Base-by-base conservation (phyloP, 2,113 vertebrate genomes). In the Pedionomus torquatus region DNA sequence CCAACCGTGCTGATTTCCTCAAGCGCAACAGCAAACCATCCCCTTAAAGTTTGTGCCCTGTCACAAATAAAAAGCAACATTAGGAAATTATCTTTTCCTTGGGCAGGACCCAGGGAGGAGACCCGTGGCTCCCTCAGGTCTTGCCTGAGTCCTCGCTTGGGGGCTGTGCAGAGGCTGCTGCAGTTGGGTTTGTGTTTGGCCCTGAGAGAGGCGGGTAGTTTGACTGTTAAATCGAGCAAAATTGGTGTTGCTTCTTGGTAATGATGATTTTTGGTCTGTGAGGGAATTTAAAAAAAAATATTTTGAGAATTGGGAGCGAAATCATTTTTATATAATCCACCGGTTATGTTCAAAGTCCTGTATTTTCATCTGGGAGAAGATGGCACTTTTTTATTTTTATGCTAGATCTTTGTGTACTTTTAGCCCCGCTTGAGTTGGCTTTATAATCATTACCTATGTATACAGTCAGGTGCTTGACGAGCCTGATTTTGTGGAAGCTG, bases 381-480 rank as follows among this genome's bases (percentile, higher is more conserved):
- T 2, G 74, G 70, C 33, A 21, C 72, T 81, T 88, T 65, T 70
- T 90, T 72, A 28, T 91, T 82, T 91, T 89, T 19, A 20, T 79
- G 84, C 64, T 90, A 18, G 79, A 66, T 95, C 78, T 90, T 79
- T 95, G 92, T 88, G 84, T 93, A 84, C 90, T 91, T 92, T 91
- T 91, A 92, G 83, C 87, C 79, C 81, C n/a, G 90, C 77, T 94
- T 72, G 84, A 85, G 64, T 61, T 96, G 89, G 86, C 95, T 97
- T 96, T 94, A 70, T 91, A 90, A 96, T 94, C 92, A 70, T 93
- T 93, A 95, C 90, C 93, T 85, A 18, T 83, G 87, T 65, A 18
- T 85, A 26, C 75, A 80, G 92, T 94, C 92, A 95, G 95, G 94
- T 95, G 96, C 86, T 82, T 33, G 84, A 91, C 26, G 44, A 88